These are phyloP conservation scores for Prunella himalayana DNA, from an alignment of 2,113 vertebrate genomes.

Conservation along the genomic window DNA sequence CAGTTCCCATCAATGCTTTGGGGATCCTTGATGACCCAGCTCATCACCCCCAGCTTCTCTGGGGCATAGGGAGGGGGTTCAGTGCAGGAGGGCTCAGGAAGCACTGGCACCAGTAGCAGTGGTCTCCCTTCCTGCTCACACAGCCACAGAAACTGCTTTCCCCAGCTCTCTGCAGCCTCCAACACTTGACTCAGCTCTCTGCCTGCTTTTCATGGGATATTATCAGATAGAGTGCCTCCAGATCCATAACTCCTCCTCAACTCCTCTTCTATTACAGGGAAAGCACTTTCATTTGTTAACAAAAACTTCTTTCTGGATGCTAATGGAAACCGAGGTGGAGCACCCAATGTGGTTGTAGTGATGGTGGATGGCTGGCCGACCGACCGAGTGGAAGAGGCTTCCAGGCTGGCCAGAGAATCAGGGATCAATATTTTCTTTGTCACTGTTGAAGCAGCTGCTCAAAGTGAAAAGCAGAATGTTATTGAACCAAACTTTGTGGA, in stretches of 20 bases:
- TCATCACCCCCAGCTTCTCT: neutral
- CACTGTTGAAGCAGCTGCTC: slow-evolving; percentile 89
- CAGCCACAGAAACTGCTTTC: neutral
- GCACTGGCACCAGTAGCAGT: neutral
- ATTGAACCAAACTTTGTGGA: slow-evolving; percentile 90
- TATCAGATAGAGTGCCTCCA: neutral
- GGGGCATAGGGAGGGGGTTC: neutral
- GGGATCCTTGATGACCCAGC: neutral
- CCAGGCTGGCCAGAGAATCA: slow-evolving; percentile 89
- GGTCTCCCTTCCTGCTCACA: neutral
- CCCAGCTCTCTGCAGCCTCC: neutral
- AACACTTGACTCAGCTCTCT: neutral
- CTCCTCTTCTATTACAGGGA: slow-evolving; percentile 74
- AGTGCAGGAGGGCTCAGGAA: neutral
- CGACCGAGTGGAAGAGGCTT: slow-evolving; percentile 90
- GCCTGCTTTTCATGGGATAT: neutral
- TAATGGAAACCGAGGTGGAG: slow-evolving; percentile 88
- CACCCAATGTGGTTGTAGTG: slow-evolving; percentile 90
- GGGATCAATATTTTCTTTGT: slow-evolving; percentile 98
- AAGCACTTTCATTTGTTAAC: slow-evolving; percentile 90
- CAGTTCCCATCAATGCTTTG: accelerated
- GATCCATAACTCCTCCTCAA: neutral
- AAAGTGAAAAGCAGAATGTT: slow-evolving; percentile 86
- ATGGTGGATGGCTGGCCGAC: slow-evolving; percentile 97
- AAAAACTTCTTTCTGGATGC: slow-evolving; percentile 89